Evolutionary conservation across 2,888 invertebrate genomes (phyloP).

Genomic region (Andrena camellia): DNA sequence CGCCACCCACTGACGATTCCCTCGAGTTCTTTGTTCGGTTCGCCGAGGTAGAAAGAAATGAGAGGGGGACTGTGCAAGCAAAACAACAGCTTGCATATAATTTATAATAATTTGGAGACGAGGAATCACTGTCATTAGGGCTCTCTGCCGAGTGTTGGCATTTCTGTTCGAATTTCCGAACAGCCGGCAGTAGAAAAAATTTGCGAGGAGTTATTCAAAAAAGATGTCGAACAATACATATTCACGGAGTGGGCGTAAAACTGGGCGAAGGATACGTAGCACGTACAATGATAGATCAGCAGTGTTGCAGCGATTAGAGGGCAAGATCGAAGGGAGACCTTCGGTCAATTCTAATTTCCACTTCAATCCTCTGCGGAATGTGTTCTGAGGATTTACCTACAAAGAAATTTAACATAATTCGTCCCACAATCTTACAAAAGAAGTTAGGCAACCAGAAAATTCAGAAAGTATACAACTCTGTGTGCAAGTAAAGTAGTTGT

Average conservation of each 20-base stretch:
- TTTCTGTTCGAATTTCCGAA: constrained; percentile 3
- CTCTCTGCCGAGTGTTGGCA: not conserved
- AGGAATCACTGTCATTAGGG: constrained; percentile 31
- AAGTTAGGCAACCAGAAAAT: too few relatives aligned
- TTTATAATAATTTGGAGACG: constrained; percentile 45
- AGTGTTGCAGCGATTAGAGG: too few relatives aligned
- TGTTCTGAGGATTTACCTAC: too few relatives aligned
- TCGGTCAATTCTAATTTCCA: too few relatives aligned
- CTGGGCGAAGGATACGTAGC: too few relatives aligned
- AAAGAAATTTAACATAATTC: too few relatives aligned
- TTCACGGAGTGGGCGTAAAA: not conserved
- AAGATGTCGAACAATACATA: not conserved
- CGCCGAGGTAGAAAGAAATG: constrained; percentile 8
- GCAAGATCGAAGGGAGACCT: too few relatives aligned
- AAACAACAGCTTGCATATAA: constrained; percentile 44
- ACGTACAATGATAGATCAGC: too few relatives aligned
- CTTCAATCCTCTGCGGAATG: too few relatives aligned
- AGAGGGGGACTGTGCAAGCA: constrained; percentile 24
- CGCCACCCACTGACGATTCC: constrained; percentile 67
- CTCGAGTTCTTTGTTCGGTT: constrained; percentile 44
- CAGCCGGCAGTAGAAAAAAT: not conserved
- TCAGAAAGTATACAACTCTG: too few relatives aligned
- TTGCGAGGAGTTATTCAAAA: not conserved
- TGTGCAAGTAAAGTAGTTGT: too few relatives aligned
- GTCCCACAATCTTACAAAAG: too few relatives aligned